Conservation (phyloP, 2,888 invertebrate genomes). For the Sesia apiformis region DNA sequence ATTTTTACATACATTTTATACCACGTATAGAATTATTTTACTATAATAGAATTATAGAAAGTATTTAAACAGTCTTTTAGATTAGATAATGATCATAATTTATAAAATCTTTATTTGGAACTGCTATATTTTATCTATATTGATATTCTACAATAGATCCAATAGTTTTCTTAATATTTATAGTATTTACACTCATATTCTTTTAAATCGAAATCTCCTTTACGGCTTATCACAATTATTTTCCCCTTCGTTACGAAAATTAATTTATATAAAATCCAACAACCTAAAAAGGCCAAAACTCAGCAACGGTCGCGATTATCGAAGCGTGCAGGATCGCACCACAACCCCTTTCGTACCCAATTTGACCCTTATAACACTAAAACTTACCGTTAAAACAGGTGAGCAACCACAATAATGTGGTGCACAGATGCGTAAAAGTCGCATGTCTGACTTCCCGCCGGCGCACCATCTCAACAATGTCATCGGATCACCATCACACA, state of each 20-base stretch:
- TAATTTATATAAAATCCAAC: neutral
- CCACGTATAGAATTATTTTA: too few species aligned
- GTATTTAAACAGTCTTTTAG: too few species aligned
- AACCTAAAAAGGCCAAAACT: neutral
- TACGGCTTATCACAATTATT: too few species aligned
- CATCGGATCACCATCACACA: constrained; percentile 57
- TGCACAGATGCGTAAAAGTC: constrained; percentile 46
- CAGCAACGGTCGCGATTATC: constrained; percentile 32
- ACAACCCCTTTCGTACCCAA: constrained; percentile 27
- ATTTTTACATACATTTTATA: too few species aligned
- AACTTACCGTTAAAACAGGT: constrained; percentile 64
- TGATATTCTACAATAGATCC: too few species aligned
- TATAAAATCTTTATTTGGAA: too few species aligned
- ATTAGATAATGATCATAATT: too few species aligned
- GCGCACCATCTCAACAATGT: constrained; percentile 59
- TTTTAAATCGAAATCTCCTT: too few species aligned
- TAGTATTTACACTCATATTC: too few species aligned
- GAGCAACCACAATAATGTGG: constrained; percentile 51
- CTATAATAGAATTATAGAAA: too few species aligned
- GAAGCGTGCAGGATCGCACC: constrained; percentile 35
- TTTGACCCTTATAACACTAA: constrained; percentile 31
- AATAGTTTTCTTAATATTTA: too few species aligned
- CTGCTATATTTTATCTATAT: too few species aligned
- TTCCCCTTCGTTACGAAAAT: neutral
- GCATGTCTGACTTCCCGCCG: constrained; percentile 45